These are phyloP conservation scores for Mustelus asterias DNA, from an alignment of 2,113 vertebrate genomes.

Conservation along the genomic window DNA sequence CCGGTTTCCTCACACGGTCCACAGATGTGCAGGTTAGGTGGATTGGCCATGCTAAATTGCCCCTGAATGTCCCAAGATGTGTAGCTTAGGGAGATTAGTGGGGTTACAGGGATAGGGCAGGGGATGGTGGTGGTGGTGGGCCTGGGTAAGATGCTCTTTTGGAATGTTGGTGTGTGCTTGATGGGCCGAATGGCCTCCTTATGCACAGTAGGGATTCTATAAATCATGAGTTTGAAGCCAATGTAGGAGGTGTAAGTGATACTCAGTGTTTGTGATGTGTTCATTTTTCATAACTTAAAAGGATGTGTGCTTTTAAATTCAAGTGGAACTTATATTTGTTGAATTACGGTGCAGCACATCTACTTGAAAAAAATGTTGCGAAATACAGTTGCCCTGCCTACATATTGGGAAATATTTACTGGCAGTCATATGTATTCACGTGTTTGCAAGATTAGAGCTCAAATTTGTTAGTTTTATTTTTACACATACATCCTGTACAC, in stretches of 20 bases:
- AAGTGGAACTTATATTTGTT: neutral
- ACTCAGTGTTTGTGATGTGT: neutral
- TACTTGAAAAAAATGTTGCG: neutral
- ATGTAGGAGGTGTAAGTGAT: neutral
- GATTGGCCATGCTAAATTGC: no score
- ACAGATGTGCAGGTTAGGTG: no score
- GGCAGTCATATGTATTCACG: neutral
- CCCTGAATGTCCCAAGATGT: no score
- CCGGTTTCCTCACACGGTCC: no score
- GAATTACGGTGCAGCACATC: neutral
- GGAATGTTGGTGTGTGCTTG: no score
- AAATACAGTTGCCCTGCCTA: neutral
- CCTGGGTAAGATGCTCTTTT: no score
- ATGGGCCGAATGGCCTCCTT: no score
- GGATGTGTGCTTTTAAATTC: neutral
- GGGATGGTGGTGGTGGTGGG: no score
- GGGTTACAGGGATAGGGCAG: no score
- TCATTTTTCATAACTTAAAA: neutral
- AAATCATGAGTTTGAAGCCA: neutral
- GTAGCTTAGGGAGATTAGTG: no score
- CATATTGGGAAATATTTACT: conserved; percentile 28
- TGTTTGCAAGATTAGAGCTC: neutral
- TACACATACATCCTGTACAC: no score
- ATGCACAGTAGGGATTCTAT: neutral
- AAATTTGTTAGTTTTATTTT: neutral